A percentile compares a stretch with the other conserved stretches of the same genome.
Conservation (phyloP, 2,888 invertebrate genomes). For the Metellina segmentata region DNA sequence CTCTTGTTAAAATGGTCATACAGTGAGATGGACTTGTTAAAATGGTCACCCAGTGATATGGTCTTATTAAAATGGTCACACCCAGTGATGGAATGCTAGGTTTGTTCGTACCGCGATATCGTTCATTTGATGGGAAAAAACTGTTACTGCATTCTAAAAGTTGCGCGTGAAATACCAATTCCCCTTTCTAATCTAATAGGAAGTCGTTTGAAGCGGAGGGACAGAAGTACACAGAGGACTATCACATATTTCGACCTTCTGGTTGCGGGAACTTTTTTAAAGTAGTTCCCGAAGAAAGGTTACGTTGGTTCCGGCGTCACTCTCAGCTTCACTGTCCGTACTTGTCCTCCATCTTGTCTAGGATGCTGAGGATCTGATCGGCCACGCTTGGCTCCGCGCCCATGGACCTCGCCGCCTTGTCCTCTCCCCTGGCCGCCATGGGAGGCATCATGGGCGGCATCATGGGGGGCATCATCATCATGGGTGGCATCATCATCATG, state of each 20-base stretch:
- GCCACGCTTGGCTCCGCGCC: conserved; percentile 36
- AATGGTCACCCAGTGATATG: too few relatives aligned
- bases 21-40: too few relatives aligned
- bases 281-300: background rate
- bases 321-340: background rate
- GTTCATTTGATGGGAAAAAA: too few relatives aligned
- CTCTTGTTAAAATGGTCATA: too few relatives aligned
- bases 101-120: too few relatives aligned
- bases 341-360: conserved; percentile 60
- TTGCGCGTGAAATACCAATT: background rate
- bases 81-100: too few relatives aligned
- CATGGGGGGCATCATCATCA: conserved; percentile 73
- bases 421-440: conserved; percentile 52
- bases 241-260: background rate
- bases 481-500: conserved; percentile 60
- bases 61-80: too few relatives aligned
- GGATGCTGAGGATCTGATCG: conserved; percentile 57
- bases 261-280: background rate
- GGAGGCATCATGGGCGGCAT: conserved; percentile 72
- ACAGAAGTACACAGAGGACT: background rate
- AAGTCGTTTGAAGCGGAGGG: too few relatives aligned
- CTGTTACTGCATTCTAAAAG: background rate
- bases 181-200: too few relatives aligned
- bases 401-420: conserved; percentile 30
- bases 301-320: background rate